phyloP scores from a whole-genome alignment of 2,797 vertebrate genomes.

The Malacoraja senta region DNA sequence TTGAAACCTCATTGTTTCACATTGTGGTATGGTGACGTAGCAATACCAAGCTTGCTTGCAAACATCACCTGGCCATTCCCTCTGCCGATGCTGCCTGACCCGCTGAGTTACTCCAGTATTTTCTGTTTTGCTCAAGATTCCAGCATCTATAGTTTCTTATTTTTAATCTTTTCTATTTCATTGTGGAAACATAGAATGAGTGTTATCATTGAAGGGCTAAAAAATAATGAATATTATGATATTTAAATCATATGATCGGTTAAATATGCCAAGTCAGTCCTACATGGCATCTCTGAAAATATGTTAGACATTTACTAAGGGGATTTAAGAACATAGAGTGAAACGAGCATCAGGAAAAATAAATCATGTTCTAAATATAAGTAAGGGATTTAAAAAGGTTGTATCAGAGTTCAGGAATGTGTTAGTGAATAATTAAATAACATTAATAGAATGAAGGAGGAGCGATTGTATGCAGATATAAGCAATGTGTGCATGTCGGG shows the following conservation, averaged over 20 bases:
- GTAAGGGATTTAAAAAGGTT: background rate
- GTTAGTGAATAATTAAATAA: background rate
- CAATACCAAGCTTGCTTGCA: too few relatives aligned
- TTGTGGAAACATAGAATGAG: background rate
- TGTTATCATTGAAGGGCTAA: background rate
- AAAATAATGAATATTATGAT: background rate
- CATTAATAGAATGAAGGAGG: background rate
- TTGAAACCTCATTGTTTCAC: background rate
- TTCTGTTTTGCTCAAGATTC: too few relatives aligned
- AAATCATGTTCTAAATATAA: background rate
- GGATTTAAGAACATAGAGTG: too few relatives aligned
- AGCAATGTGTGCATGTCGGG: background rate
- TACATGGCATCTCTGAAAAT: background rate
- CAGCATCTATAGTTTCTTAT: too few relatives aligned
- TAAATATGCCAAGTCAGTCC: background rate
- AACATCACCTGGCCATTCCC: too few relatives aligned
- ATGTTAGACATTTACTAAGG: too few relatives aligned
- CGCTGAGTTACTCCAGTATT: too few relatives aligned
- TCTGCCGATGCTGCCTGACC: too few relatives aligned
- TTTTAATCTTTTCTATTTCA: background rate
- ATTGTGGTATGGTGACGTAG: background rate
- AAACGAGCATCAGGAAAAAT: background rate
- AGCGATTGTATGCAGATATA: background rate
- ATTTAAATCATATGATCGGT: background rate
- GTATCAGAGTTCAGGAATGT: background rate